Percentiles rank a stretch among this genome's conserved stretches.
phyloP scores from a whole-genome alignment of 2,113 vertebrate genomes.

The Phocoena sinus region DNA sequence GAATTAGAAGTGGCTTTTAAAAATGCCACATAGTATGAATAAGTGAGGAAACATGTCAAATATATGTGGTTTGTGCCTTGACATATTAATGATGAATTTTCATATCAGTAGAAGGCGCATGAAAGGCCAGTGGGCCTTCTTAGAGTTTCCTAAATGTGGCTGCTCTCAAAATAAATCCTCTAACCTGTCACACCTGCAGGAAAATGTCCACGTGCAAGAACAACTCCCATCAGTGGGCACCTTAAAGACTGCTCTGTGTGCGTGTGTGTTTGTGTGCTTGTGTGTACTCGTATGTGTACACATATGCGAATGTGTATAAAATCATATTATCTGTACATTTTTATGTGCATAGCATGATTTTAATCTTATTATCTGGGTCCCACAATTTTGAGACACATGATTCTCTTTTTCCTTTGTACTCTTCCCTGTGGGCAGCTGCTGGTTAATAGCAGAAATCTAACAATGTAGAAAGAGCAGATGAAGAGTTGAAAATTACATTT shows the following conservation, averaged over 20 bases:
- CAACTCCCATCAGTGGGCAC: background rate
- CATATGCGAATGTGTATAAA: background rate
- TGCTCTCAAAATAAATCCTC: background rate
- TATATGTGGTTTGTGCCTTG: background rate
- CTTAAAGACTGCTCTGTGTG: background rate
- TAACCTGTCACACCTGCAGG: background rate
- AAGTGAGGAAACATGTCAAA: background rate
- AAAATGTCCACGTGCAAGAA: background rate
- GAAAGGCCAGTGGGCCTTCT: background rate
- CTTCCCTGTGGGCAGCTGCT: background rate
- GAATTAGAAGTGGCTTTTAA: background rate
- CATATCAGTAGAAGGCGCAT: background rate
- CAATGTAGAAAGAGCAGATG: background rate
- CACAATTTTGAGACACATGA: background rate
- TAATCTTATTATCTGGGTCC: background rate
- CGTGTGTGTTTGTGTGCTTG: background rate
- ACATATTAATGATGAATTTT: background rate
- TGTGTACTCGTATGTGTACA: too few species aligned
- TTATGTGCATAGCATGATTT: background rate
- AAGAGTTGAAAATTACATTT: slow-evolving; percentile 33
- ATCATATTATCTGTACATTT: background rate
- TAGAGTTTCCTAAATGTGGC: background rate
- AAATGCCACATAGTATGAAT: background rate
- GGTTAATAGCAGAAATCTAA: background rate
- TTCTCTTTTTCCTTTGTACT: background rate